phyloP scores from a whole-genome alignment of 2,113 vertebrate genomes.

The Xyrauchen texanus region DNA sequence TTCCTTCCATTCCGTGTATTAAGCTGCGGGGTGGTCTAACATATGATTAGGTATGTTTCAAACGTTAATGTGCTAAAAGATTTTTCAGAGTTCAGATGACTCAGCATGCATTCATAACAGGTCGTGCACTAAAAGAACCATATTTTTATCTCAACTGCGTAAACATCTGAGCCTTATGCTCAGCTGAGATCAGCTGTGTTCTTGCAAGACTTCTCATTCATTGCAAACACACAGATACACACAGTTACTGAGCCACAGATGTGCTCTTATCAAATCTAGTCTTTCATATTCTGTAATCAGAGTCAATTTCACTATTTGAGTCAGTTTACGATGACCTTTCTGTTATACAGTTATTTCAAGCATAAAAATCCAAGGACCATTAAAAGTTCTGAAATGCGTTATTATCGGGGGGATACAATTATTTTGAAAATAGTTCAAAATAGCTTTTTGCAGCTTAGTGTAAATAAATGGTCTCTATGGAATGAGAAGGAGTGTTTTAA shows the following conservation, averaged over 20 bases:
- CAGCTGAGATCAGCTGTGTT: conserved; percentile 4
- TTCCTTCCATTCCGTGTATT: not conserved
- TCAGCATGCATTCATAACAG: too few species aligned
- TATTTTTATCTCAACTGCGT: not conserved
- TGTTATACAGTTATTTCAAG: not conserved
- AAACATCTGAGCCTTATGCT: not conserved
- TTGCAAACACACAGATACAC: conserved; percentile 10
- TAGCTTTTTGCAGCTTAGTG: too few species aligned
- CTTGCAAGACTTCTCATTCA: not conserved
- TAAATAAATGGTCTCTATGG: too few species aligned
- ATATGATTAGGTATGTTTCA: not conserved
- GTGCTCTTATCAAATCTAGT: not conserved
- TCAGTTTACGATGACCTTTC: not conserved
- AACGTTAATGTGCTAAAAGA: not conserved
- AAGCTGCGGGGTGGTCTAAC: not conserved
- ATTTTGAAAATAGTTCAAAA: too few species aligned
- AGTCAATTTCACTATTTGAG: not conserved
- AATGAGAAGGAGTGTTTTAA: too few species aligned
- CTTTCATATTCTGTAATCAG: not conserved
- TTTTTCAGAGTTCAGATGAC: not conserved
- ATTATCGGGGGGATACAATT: too few species aligned
- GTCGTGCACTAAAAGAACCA: too few species aligned
- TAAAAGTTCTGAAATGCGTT: not conserved
- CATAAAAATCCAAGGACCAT: not conserved
- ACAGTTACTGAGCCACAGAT: not conserved